phyloP scores from a whole-genome alignment of 2,888 invertebrate species.

The Chymomyza fuscimana region DNA sequence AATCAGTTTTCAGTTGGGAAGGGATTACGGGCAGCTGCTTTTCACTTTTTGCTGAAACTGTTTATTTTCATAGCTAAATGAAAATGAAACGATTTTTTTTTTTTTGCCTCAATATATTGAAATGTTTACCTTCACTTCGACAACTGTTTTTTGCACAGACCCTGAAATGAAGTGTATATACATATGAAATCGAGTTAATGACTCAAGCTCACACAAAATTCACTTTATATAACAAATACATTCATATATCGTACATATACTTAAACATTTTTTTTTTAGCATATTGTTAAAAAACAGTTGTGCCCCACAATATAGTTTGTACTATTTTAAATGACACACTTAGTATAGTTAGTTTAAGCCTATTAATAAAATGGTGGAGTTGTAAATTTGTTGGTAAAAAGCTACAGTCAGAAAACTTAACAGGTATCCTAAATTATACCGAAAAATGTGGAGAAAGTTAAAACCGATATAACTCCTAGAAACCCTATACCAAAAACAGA shows the following conservation, averaged over 20 bases:
- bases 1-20: neutral
- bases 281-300: neutral
- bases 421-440: too few species aligned
- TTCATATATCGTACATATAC: too few species aligned
- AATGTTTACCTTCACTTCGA: constrained; percentile 22
- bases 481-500: too few species aligned
- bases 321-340: too few species aligned
- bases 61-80: constrained; percentile 53
- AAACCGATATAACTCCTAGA: too few species aligned
- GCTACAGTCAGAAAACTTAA: too few species aligned
- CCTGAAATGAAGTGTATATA: neutral
- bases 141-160: constrained; percentile 2
- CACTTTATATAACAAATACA: neutral
- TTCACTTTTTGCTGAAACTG: constrained; percentile 21
- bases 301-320: too few species aligned
- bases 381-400: too few species aligned
- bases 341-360: too few species aligned
- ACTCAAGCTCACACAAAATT: neutral
- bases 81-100: constrained; percentile 45
- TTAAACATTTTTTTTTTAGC: too few species aligned
- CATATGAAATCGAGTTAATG: neutral
- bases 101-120: constrained; percentile 26
- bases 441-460: too few species aligned
- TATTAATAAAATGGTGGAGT: too few species aligned
- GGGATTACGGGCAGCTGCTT: neutral